Evolutionary conservation across 2,113 vertebrate species (phyloP).

Genomic region (Lepus europaeus): DNA sequence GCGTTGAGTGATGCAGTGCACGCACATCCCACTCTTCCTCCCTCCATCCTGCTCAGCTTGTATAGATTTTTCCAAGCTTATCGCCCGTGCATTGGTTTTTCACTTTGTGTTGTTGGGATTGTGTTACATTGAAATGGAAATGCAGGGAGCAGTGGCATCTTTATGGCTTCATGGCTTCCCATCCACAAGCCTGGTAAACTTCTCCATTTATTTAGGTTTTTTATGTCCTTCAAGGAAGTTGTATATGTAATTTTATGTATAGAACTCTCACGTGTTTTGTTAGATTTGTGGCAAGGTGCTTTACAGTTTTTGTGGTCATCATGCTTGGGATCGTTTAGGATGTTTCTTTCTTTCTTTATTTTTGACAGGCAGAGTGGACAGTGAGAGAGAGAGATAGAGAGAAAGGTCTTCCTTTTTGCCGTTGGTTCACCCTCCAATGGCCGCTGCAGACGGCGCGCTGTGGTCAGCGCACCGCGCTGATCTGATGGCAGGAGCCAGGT

Average conservation of each 20-base stretch:
- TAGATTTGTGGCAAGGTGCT: constrained; percentile 26
- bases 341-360: too few relatives aligned
- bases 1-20: background rate
- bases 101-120: constrained; percentile 22
- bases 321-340: background rate
- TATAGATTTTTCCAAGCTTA: background rate
- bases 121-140: background rate
- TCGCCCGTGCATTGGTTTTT: background rate
- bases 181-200: background rate
- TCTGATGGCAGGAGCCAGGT: too few relatives aligned
- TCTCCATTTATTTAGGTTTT: constrained; percentile 12
- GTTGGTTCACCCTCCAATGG: too few relatives aligned
- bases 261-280: constrained; percentile 31
- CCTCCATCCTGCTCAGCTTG: background rate
- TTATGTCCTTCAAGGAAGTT: background rate
- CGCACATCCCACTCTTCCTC: background rate
- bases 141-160: background rate
- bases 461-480: too few relatives aligned
- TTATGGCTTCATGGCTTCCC: background rate
- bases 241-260: background rate
- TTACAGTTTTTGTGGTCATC: background rate
- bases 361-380: too few relatives aligned
- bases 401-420: too few relatives aligned
- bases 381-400: too few relatives aligned
- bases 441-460: too few relatives aligned